phyloP scores from a whole-genome alignment of 1,140 invertebrate genomes.

The Microplitis demolitor region DNA sequence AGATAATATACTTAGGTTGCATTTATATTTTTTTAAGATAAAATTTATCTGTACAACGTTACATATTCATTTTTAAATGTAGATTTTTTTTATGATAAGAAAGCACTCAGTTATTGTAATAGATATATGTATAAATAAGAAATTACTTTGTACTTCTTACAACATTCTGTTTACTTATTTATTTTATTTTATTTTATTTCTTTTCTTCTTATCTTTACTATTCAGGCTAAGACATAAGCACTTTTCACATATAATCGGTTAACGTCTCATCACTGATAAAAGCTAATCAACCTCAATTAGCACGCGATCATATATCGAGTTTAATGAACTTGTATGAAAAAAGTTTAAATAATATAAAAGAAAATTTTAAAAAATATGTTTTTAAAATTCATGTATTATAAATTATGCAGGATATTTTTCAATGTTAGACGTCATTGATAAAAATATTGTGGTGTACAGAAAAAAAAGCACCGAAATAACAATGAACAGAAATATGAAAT shows the following conservation, averaged over 20 bases:
- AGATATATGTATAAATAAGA: neutral
- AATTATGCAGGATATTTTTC: too few relatives aligned
- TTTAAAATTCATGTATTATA: too few relatives aligned
- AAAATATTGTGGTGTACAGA: too few relatives aligned
- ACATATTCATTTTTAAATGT: neutral
- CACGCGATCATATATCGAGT: slow-evolving; percentile 6
- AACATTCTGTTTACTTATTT: neutral
- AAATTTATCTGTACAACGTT: too few relatives aligned
- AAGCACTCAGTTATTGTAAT: neutral
- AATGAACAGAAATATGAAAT: too few relatives aligned
- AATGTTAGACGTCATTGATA: too few relatives aligned
- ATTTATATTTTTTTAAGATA: too few relatives aligned
- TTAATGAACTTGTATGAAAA: slow-evolving; percentile 14
- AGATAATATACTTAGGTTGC: too few relatives aligned
- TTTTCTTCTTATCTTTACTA: neutral
- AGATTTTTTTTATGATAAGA: neutral
- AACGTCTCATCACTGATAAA: slow-evolving; percentile 21
- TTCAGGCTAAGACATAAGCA: neutral
- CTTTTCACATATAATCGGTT: neutral
- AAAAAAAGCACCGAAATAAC: too few relatives aligned
- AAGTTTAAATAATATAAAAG: neutral
- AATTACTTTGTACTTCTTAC: neutral
- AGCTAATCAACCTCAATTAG: slow-evolving; percentile 23
- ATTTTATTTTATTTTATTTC: neutral
- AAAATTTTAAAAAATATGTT: neutral